Percentiles rank a stretch among this genome's conserved stretches.
Evolutionary conservation across 2,113 vertebrate genomes (phyloP).

Genomic region (Camelus bactrianus): DNA sequence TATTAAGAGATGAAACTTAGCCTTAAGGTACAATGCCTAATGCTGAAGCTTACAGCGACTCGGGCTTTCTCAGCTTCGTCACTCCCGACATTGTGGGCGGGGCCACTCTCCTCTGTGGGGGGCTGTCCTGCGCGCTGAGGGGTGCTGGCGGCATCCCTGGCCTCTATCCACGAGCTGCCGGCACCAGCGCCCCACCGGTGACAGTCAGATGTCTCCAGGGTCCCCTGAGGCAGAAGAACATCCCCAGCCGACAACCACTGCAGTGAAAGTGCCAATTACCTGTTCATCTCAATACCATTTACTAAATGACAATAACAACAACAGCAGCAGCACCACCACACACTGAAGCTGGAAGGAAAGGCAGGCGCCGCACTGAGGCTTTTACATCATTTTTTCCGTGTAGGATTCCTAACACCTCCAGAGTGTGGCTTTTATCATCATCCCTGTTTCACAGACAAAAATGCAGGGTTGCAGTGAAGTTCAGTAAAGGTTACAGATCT

Average conservation of each 20-base stretch:
- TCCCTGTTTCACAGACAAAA: not conserved
- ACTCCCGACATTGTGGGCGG: accelerated
- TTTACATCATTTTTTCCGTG: not conserved
- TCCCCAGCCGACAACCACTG: accelerated
- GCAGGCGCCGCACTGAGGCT: no score
- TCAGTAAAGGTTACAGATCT: not conserved
- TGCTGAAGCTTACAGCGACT: accelerated
- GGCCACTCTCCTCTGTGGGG: accelerated
- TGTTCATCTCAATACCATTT: accelerated
- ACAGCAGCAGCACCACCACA: no score
- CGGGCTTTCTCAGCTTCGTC: accelerated
- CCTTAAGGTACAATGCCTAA: accelerated
- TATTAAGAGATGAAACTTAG: not conserved
- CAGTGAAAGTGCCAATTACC: accelerated
- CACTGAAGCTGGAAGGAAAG: not conserved
- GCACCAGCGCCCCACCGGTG: not conserved
- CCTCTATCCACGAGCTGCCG: not conserved
- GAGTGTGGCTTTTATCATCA: not conserved
- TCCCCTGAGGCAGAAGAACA: accelerated
- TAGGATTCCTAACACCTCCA: no score
- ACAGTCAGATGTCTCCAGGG: not conserved
- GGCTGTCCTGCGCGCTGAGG: accelerated
- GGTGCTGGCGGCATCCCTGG: not conserved
- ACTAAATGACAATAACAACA: not conserved
- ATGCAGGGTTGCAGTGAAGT: not conserved